Evolutionary conservation across 2,797 vertebrate genomes (phyloP), one percentile per base, ranked within the genome.

Genomic region (Gambelia wislizenii): DNA sequence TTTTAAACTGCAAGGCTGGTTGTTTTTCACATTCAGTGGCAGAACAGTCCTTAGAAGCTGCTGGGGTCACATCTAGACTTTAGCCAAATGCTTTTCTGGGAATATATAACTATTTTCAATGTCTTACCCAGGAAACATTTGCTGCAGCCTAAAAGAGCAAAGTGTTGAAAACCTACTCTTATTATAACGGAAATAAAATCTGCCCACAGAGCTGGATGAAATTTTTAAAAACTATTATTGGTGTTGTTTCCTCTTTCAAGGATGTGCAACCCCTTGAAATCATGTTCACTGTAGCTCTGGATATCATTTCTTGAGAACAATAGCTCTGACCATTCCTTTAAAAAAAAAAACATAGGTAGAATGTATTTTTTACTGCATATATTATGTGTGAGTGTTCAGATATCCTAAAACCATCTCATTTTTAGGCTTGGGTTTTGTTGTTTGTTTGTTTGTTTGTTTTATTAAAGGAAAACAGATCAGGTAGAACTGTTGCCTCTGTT

Each of bases 21-120:
- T 78, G n/a, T 95, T 95, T 81, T 79, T 97, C 94, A 91, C 91
- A 94, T 54, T 20, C 92, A 94, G 92, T 95, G 91, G 89, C 90
- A 91, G 91, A 67, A 2, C 80, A 22, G 89, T 90, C 92, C 91
- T 95, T 14, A 30, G 79, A 92, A 95, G 89, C 81, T 59, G 7
- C 83, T 0, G 0, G 91, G 93, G 93, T 96, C 94, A 91, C 84
- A 79, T 83, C 0, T 0, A 95, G 94, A 81, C 85, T 92, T 90
- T 1, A 85, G 79, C 89, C 84, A 56, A 94, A 92, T 90, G 85
- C 86, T 89, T 93, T 93, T 84, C 87, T 89, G 80, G 52, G 78
- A 70, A 89, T 93, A 92, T 59, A 87, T 5, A 61, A 88, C 92
- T 79, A 94, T 74, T 93, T 94, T 90, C 89, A 74, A 89, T 20